Base-by-base conservation (phyloP, 2,888 invertebrate genomes). In the Adelognathus sp. region DNA sequence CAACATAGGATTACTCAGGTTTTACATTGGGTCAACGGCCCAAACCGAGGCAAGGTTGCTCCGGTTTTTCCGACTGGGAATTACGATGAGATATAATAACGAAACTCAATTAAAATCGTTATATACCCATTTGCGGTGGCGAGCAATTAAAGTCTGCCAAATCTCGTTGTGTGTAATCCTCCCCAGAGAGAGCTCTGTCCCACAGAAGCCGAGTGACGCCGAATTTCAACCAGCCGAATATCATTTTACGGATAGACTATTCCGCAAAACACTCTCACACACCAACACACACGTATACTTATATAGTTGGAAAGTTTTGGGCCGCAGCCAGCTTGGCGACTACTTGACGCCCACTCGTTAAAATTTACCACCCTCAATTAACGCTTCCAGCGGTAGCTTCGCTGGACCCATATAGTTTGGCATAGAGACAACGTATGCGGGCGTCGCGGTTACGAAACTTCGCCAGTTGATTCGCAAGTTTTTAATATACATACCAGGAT, bases 321-420 rank as follows among this genome's bases (percentile, higher is more conserved):
- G 7, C 36, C 9, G 36, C 31, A 29, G 60, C 52, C 44, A 60
- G 41, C 60, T 27, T 60, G 7, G 31, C 29, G 61, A 33, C 61
- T 71, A 72, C 71, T 72, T 36, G 54, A 52, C 73, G 50, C 73
- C 73, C 69, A 64, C 73, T 58, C 77, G 73, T 73, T 64, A 18
- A 33, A 58, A 69, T 73, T 64, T 52, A 33, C 69, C 46, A 69
- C 73, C 24, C 50, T 69, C 73, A 69, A 73, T 73, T 73, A 64
- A 64, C 14, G 33, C 66, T 52, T 24, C 9, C 27, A 27, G 21
- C 24, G 11, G 24, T 39, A 44, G 63, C 18, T 14, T 9, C 46
- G 52, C 3, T 39, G 29, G 36, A 36, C 7, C 27, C 7, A 7
- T 27, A n/a, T n/a, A n/a, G n/a, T n/a, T n/a, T 16, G 16, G 36